phyloP scores from a whole-genome alignment of 37 sponge, comb jelly and placozoan genomes.

The Spongilla lacustris region DNA sequence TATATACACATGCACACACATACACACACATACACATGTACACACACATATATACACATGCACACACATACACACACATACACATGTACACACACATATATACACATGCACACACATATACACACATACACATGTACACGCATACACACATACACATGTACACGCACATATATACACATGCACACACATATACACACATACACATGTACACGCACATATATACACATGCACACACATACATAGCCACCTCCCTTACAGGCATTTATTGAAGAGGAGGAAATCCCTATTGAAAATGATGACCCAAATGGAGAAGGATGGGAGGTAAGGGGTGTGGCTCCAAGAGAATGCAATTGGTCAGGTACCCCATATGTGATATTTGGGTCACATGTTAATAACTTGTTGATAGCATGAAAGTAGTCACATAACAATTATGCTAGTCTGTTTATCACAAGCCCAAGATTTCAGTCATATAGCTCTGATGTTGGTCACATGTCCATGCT shows the following conservation, averaged over 20 bases:
- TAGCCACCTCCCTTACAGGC: neutral
- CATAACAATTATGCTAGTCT: no score
- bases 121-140: neutral
- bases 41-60: neutral
- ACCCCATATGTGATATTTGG: no score
- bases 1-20: neutral
- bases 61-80: neutral
- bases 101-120: neutral
- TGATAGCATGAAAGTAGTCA: no score
- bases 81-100: neutral
- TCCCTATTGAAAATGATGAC: constrained; percentile 6
- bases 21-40: neutral
- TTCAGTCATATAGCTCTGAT: no score
- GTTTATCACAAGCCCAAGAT: no score
- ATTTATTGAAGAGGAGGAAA: neutral
- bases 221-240: neutral
- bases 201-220: neutral
- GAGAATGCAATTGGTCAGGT: neutral
- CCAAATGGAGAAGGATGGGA: neutral
- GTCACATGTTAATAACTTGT: no score
- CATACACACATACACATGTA: neutral
- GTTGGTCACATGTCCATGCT: no score
- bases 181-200: neutral
- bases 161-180: neutral
- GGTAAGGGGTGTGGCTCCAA: neutral